A percentile compares a stretch with the other conserved stretches of the same genome.
Conservation (phyloP, 2,113 vertebrate species). For the Galeopterus variegatus region DNA sequence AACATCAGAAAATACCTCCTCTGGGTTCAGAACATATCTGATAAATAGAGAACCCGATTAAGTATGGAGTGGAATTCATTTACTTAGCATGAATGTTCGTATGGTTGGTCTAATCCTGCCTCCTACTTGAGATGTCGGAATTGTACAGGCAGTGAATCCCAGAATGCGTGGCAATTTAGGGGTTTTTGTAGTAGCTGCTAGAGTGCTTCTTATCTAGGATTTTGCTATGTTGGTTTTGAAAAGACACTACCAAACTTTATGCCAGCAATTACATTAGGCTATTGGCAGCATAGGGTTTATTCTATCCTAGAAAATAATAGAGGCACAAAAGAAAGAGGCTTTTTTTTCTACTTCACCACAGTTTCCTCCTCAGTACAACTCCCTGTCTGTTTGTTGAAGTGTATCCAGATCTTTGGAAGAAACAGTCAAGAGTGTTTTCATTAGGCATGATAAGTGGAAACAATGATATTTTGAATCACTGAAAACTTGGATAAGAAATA, state of each 20-base stretch:
- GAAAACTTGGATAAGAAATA: constrained; percentile 48
- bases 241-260: constrained; percentile 51
- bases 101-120: not conserved
- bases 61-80: not conserved
- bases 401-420: constrained; percentile 3
- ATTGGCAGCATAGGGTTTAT: not conserved
- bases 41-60: not conserved
- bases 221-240: constrained; percentile 55
- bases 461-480: constrained; percentile 46
- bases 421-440: constrained; percentile 37
- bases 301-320: constrained; percentile 64
- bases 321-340: not conserved
- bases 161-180: constrained; percentile 13
- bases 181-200: constrained; percentile 26
- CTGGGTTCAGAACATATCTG: not conserved
- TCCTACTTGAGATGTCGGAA: constrained; percentile 16
- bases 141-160: not conserved
- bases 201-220: constrained; percentile 21
- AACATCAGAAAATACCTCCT: constrained; percentile 21
- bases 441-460: constrained; percentile 51
- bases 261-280: constrained; percentile 68
- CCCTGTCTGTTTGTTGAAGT: constrained; percentile 33
- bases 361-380: not conserved
- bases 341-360: constrained; percentile 14
- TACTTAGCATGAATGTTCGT: not conserved